phyloP scores from a whole-genome alignment of 2,888 invertebrate genomes.

The Rhingia campestris region DNA sequence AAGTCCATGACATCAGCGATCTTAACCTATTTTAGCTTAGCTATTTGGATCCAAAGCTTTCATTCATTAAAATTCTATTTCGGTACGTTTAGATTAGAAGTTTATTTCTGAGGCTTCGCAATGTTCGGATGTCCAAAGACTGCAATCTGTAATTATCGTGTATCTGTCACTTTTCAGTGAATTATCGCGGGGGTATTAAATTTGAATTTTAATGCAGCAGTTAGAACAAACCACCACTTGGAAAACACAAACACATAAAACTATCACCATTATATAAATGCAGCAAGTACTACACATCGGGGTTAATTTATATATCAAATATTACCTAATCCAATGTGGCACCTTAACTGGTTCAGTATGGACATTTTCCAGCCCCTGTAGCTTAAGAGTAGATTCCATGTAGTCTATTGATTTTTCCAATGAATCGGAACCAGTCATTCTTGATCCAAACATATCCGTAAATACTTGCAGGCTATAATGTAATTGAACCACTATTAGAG shows the following conservation, averaged over 20 bases:
- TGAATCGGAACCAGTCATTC: slow-evolving; percentile 86
- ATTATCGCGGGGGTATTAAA: too few species aligned
- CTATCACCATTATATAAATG: too few species aligned
- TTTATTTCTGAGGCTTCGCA: slow-evolving; percentile 26
- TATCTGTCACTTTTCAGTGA: too few species aligned
- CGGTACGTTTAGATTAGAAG: neutral
- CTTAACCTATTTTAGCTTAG: slow-evolving; percentile 36
- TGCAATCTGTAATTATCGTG: too few species aligned
- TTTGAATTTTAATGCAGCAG: too few species aligned
- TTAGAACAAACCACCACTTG: too few species aligned
- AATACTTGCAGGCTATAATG: slow-evolving; percentile 77
- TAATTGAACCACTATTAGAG: neutral
- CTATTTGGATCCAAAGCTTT: slow-evolving; percentile 9
- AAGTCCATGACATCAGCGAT: slow-evolving; percentile 25
- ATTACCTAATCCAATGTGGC: slow-evolving; percentile 84
- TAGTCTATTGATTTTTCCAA: slow-evolving; percentile 88
- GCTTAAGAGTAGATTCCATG: slow-evolving; percentile 83
- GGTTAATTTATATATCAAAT: neutral
- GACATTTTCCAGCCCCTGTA: slow-evolving; percentile 86
- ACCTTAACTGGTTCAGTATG: slow-evolving; percentile 87
- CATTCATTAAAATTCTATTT: neutral
- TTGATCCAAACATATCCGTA: slow-evolving; percentile 86
- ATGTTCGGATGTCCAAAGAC: slow-evolving; percentile 51
- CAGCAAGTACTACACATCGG: too few species aligned
- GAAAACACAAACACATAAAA: too few species aligned